Evolutionary conservation across 2,113 vertebrate species (phyloP).

Genomic region (Boleophthalmus pectinirostris): DNA sequence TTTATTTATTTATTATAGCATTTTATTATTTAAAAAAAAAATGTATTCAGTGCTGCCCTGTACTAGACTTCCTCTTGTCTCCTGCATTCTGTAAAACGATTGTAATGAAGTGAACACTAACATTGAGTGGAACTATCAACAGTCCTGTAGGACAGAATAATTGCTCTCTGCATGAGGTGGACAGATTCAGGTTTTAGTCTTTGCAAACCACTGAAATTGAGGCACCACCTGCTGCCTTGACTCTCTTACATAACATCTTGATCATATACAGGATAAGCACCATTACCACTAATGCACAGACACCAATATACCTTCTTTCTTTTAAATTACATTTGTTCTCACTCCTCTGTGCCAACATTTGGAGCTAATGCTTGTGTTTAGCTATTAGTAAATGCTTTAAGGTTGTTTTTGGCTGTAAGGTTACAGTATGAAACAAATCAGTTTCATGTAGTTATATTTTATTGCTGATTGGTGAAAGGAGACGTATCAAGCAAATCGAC

Average conservation of each 20-base stretch:
- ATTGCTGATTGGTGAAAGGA: no score
- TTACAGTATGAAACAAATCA: no score
- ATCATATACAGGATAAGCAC: constrained; percentile 58
- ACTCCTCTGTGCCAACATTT: not conserved
- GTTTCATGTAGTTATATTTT: no score
- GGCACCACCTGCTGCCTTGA: constrained; percentile 42
- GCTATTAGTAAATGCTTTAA: not conserved
- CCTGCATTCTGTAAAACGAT: constrained; percentile 13
- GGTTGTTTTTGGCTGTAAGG: not conserved
- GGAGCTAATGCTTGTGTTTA: no score
- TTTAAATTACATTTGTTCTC: constrained; percentile 48
- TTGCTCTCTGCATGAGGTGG: constrained; percentile 37
- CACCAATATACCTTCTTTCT: constrained; percentile 42
- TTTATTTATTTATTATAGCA: constrained; percentile 1
- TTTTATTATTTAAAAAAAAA: no score
- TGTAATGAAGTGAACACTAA: constrained; percentile 4
- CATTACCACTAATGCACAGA: constrained; percentile 30
- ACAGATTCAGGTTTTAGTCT: constrained; percentile 43
- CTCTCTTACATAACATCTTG: constrained; percentile 46
- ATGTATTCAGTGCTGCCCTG: constrained; percentile 8
- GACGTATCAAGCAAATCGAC: no score
- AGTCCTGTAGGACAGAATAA: constrained; percentile 51
- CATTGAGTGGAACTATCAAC: constrained; percentile 1
- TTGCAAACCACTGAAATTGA: constrained; percentile 57
- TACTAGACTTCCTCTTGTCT: not conserved